Evolutionary conservation across 92 coral and sea anemone species (phyloP), one percentile per base, ranked within the genome.

Genomic region (Phenganax marumi): DNA sequence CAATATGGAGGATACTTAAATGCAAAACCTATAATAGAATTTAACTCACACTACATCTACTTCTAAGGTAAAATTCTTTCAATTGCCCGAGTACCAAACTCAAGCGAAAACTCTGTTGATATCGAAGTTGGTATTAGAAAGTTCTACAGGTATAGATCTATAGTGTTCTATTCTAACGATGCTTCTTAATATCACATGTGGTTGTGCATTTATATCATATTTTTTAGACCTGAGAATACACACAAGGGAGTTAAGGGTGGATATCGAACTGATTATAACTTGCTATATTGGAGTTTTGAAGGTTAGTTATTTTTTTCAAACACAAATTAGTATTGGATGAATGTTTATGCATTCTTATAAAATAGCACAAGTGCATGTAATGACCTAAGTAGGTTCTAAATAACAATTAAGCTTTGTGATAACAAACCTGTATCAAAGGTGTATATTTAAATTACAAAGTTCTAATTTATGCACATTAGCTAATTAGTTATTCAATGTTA

Each of bases 201-300:
- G 43, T 5, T 33, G 43, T 33, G 43, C 43, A 73, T 49, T 39
- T 39, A 16, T 47, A 8, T 69, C 18, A 26, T 68, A 52, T 54
- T 57, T 12, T 77, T 43, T 77, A 93, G 97, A 62, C 96, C 97
- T n/a, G 97, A 91, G 73, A 87, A 93, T 63, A 93, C 97, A 52
- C 97, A 93, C 86, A 85, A 84, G 64, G 97, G 97, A 18, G 85
- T 86, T 0, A 81, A 65, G 58, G 91, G 85, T 73, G 90, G 89
- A 65, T 84, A 91, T 79, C 93, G 87, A 73, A 89, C 93, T n/a
- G 86, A 93, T 82, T 68, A 85, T 68, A 93, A 93, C 57, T 88
- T 91, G 50, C 90, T 93, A 33, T 93, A 93, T 85, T 93, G 97
- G 97, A 91, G 93, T 19, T 78, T 73, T 68, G 97, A 93, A 88